Base-by-base conservation (phyloP, 2,797 vertebrate genomes). In the Erethizon dorsatum region DNA sequence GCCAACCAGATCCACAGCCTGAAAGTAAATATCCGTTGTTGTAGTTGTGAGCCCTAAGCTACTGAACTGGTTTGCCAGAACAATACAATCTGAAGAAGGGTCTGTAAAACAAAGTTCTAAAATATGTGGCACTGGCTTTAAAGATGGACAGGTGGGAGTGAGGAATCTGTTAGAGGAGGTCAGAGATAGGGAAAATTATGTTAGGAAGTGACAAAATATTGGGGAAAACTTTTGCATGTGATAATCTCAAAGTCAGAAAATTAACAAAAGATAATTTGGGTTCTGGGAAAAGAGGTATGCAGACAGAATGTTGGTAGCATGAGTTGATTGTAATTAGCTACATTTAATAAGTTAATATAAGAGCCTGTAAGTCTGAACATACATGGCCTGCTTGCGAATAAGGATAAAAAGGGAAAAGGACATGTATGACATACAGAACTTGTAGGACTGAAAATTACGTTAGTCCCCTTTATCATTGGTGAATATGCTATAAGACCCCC, bases 141-240 rank as follows among this genome's bases (percentile, higher is more conserved):
- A 5, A 11, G 17, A 52, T 22, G 7, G n/a, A 24, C 28, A 33
- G 33, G 12, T 57, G 26, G 4, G 37, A 2, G 31, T 79, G 15
- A 88, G 18, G 71, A 71, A 1, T 2, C 22, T 83, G 14, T 45
- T 18, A 85, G 33, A 84, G 57, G 56, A 90, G 15, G 11, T 75
- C 79, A 84, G 33, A 61, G 85, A 83, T 83, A 87, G 52, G 22
- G 65, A 50, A 93, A 41, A 14, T 41, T 71, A 26, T 15, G 67
- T 71, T 82, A 90, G 37, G 11, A 37, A 91, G n/a, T n/a, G n/a
- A 7, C 6, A 71, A 97, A 92, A 80, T 65, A 77, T 54, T 79
- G 65, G 31, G 57, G 63, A 41, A 91, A 47, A 85, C 4, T 41
- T 82, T 82, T 86, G 13, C 17, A 15, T 52, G 17, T n/a, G 52